Evolutionary conservation across 2,113 vertebrate genomes (phyloP), one percentile per base, ranked within the genome.

Genomic region (Malurus cyaneus): DNA sequence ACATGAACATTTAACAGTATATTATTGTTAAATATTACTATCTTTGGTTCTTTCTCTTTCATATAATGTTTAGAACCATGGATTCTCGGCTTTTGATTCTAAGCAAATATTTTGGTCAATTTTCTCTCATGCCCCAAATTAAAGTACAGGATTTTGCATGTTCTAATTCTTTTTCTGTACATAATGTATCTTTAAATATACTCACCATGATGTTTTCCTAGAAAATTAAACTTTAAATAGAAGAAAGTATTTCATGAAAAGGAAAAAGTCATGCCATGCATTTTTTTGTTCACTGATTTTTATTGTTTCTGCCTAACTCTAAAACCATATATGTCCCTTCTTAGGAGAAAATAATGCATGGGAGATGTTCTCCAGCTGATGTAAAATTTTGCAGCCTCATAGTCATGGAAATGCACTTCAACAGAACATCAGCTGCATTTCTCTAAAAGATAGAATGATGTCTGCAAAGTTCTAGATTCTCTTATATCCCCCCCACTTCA

Each of bases 221-320:
- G 32, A 69, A 88, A 88, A 80, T 32, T 57, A 54, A 14, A 70
- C 10, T 17, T 65, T 70, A 69, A 72, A 79, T 71, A 42, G 46
- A 88, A 74, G 39, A 71, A 54, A 71, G 12, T 24, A 34, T 28
- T 76, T 59, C 3, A 65, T 83, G 3, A 61, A 83, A 66, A 67
- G 7, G 4, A 32, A 60, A 53, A 13, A 47, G 4, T 23, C 8
- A 34, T 3, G 17, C 21, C 0, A 0, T n/a, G 1, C 32, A 54
- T 50, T 79, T 79, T 7, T 83, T 82, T 57, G 41, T 66, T 77
- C 41, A 36, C 14, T 62, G 16, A 47, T 78, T 90, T 77, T 93
- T 59, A 70, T 34, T 80, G 5, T 39, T 59, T 49, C 47, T 80
- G 12, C 9, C 10, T 65, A 78, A 66, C 8, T 84, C 29, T 31